These are phyloP conservation scores for Xiphophorus maculatus DNA, from an alignment of 2,113 vertebrate genomes.

Conservation along the genomic window DNA sequence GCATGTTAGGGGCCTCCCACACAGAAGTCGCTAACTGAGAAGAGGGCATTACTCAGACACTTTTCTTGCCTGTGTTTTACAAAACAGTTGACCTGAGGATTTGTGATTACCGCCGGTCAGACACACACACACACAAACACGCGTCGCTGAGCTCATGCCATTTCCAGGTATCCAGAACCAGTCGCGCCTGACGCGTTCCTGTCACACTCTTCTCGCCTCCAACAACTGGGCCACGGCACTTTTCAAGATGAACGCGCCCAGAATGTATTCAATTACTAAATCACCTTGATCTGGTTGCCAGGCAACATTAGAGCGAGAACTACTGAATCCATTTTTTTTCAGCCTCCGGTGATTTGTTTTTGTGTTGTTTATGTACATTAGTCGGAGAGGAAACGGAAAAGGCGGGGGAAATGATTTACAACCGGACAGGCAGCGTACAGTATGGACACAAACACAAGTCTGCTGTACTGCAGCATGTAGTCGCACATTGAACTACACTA, in stretches of 20 bases:
- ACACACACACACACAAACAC: slow-evolving; percentile 5
- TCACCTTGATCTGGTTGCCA: slow-evolving; percentile 70
- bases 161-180: background rate
- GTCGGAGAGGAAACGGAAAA: slow-evolving; percentile 30
- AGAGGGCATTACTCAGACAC: slow-evolving; percentile 12
- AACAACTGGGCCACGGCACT: slow-evolving; percentile 20
- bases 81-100: slow-evolving; percentile 8
- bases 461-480: slow-evolving; percentile 13
- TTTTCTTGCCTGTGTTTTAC: slow-evolving; percentile 8
- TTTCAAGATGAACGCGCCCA: slow-evolving; percentile 47
- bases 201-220: slow-evolving; percentile 8
- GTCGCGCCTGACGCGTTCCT: slow-evolving; percentile 6
- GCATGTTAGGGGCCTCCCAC: slow-evolving; percentile 29
- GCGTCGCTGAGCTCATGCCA: background rate
- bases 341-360: slow-evolving; percentile 61
- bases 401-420: background rate
- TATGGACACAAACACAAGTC: slow-evolving; percentile 20
- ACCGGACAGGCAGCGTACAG: slow-evolving; percentile 1
- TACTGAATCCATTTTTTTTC: slow-evolving; percentile 60
- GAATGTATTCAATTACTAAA: slow-evolving; percentile 60
- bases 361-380: slow-evolving; percentile 66
- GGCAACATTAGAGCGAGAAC: slow-evolving; percentile 66
- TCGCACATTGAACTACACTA: slow-evolving; percentile 26
- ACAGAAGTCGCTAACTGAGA: slow-evolving; percentile 11
- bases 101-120: slow-evolving; percentile 11